Percentiles rank a stretch among this genome's conserved stretches.
These are phyloP conservation scores for Hyposoter didymator DNA, from an alignment of 2,888 invertebrate genomes.

Conservation along the genomic window DNA sequence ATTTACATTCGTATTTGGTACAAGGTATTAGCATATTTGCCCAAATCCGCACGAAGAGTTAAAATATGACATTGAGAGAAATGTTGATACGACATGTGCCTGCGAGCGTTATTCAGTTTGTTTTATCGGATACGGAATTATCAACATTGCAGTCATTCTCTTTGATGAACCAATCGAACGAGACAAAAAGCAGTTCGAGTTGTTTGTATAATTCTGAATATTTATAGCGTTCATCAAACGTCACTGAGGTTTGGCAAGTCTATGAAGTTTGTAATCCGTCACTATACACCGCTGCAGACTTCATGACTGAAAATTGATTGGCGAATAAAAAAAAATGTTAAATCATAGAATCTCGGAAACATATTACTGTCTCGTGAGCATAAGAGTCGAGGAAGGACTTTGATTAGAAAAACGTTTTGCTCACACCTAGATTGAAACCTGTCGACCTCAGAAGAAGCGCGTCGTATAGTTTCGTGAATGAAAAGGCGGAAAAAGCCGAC, in stretches of 20 bases:
- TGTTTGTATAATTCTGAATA: constrained; percentile 32
- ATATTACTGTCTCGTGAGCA: not conserved
- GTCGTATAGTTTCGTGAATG: constrained; percentile 35
- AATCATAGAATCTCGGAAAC: too few relatives aligned
- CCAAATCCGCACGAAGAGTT: constrained; percentile 8
- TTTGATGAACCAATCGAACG: constrained; percentile 31
- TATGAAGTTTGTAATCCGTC: not conserved
- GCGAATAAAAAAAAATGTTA: not conserved
- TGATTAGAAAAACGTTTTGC: not conserved
- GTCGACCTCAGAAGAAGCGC: not conserved
- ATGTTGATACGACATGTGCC: constrained; percentile 7
- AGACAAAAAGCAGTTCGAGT: not conserved
- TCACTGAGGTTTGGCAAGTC: not conserved
- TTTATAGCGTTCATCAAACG: constrained; percentile 17
- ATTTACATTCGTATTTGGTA: constrained; percentile 40
- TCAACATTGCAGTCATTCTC: constrained; percentile 18
- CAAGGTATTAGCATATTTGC: constrained; percentile 23
- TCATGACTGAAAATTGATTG: not conserved
- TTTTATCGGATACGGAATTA: not conserved
- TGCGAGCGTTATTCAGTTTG: not conserved
- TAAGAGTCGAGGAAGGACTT: not conserved
- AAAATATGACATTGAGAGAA: constrained; percentile 20
- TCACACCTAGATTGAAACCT: not conserved
- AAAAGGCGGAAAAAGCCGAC: constrained; percentile 68
- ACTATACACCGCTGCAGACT: not conserved